Conservation (phyloP, 2,888 invertebrate species). For the Agrotis clavis region DNA sequence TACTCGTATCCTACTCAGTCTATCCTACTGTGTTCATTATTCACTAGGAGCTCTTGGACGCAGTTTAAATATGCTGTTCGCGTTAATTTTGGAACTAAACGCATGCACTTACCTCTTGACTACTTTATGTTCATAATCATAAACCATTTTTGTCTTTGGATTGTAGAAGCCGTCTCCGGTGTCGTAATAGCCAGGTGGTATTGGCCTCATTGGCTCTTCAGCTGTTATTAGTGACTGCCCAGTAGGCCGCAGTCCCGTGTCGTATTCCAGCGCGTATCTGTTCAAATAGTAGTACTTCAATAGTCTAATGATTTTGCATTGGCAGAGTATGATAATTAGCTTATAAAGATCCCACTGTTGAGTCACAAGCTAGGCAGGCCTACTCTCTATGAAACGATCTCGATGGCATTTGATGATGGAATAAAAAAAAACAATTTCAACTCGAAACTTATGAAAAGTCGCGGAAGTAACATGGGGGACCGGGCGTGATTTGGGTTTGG, state of each 20-base stretch:
- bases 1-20: too few species aligned
- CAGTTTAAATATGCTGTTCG: background rate
- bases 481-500: too few species aligned
- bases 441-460: too few species aligned
- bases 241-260: background rate
- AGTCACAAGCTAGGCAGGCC: too few species aligned
- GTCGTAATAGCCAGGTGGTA: constrained; percentile 23
- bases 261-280: constrained; percentile 24
- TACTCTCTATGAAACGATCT: too few species aligned
- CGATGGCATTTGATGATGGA: too few species aligned
- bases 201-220: background rate
- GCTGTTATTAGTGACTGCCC: background rate
- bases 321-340: background rate
- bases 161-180: constrained; percentile 18
- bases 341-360: background rate
- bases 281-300: background rate
- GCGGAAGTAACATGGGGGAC: too few species aligned
- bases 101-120: constrained; percentile 8
- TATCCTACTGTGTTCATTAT: background rate
- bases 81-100: background rate
- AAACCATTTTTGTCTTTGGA: background rate
- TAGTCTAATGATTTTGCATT: background rate
- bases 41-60: background rate
- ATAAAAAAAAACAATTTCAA: too few species aligned
- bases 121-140: background rate